Percentiles rank a stretch among this genome's conserved stretches.
phyloP scores from a whole-genome alignment of 2,113 vertebrate species.

The Nothoprocta perdicaria region DNA sequence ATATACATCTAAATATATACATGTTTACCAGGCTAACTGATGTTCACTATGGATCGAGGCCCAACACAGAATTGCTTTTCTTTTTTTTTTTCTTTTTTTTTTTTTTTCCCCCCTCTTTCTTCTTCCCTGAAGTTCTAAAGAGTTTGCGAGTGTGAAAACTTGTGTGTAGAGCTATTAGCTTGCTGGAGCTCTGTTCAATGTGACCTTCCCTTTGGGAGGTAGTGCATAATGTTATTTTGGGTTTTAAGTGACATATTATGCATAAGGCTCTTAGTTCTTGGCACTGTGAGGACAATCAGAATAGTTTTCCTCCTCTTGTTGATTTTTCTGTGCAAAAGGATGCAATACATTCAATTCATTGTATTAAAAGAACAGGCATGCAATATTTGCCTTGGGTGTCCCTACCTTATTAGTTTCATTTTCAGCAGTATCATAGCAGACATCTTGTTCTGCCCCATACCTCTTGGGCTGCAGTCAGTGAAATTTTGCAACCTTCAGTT shows the following conservation, averaged over 20 bases:
- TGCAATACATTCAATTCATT: background rate
- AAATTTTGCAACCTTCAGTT: background rate
- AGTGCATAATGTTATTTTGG: background rate
- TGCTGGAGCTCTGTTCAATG: background rate
- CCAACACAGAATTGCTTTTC: background rate
- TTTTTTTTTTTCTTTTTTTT: too few relatives aligned
- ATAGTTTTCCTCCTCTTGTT: background rate
- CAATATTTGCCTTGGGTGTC: background rate
- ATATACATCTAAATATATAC: fast-evolving
- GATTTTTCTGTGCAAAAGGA: background rate
- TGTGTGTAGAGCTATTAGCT: background rate
- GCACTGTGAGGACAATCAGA: background rate
- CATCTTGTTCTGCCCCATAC: background rate
- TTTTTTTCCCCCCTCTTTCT: too few relatives aligned
- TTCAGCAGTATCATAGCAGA: background rate
- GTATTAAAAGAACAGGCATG: background rate
- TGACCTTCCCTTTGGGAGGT: background rate
- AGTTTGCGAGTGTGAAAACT: background rate
- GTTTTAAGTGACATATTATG: background rate
- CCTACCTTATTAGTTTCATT: background rate
- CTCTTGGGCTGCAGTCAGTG: background rate
- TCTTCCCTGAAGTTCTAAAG: background rate
- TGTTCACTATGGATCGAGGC: background rate
- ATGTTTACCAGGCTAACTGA: fast-evolving
- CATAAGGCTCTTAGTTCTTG: fast-evolving